Evolutionary conservation across 2,888 invertebrate genomes (phyloP).

Genomic region (Biston betularia): DNA sequence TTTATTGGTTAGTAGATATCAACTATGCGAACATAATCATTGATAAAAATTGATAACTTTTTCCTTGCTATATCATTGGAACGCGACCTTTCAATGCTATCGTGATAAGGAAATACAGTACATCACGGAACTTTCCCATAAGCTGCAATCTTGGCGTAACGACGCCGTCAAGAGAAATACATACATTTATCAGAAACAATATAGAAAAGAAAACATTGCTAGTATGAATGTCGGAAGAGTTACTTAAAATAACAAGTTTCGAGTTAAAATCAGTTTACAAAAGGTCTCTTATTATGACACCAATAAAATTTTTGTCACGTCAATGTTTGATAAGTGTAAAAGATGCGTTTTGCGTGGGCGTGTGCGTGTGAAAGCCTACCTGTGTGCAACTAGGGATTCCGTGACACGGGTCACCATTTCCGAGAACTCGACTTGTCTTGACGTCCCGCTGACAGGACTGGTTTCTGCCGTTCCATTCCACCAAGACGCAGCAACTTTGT

Average conservation of each 20-base stretch:
- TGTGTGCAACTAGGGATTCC: slow-evolving; percentile 83
- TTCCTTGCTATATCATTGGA: slow-evolving; percentile 52
- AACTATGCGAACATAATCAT: slow-evolving; percentile 26
- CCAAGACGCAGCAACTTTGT: slow-evolving; percentile 78
- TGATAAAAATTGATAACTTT: slow-evolving; percentile 35
- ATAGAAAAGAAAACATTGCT: background rate
- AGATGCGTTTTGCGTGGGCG: slow-evolving; percentile 50
- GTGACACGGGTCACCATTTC: slow-evolving; percentile 86
- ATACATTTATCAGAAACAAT: background rate
- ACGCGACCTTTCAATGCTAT: slow-evolving; percentile 56
- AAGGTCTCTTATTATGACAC: slow-evolving; percentile 45
- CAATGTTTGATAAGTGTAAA: slow-evolving; percentile 57
- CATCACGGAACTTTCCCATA: slow-evolving; percentile 14
- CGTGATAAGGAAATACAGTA: slow-evolving; percentile 33
- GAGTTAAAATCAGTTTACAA: background rate
- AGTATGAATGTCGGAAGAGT: background rate
- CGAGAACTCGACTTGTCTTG: slow-evolving; percentile 84
- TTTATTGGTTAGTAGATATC: slow-evolving; percentile 18
- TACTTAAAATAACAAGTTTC: slow-evolving; percentile 1
- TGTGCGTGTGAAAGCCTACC: slow-evolving; percentile 55
- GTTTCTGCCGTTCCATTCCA: slow-evolving; percentile 80
- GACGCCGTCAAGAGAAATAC: background rate
- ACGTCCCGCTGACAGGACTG: slow-evolving; percentile 85
- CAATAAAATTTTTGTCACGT: slow-evolving; percentile 64
- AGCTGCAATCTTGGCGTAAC: background rate